Evolutionary conservation across 1,140 invertebrate species (phyloP).

Genomic region (Trinorchestia longiramus): DNA sequence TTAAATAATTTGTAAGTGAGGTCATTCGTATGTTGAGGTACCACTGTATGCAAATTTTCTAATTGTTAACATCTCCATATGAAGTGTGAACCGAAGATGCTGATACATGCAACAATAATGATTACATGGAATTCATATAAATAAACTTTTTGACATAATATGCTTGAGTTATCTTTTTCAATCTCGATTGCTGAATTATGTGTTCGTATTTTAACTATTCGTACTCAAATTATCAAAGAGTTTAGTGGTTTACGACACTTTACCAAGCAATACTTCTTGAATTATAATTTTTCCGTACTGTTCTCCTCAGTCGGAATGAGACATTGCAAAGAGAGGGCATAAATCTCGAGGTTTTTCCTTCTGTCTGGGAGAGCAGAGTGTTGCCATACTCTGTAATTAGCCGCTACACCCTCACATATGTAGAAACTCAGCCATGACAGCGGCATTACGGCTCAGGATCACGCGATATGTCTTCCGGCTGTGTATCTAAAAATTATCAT

Average conservation of each 20-base stretch:
- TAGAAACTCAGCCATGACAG: slow-evolving; percentile 45
- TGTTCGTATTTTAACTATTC: neutral
- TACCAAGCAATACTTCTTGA: neutral
- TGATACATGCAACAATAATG: neutral
- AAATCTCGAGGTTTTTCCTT: slow-evolving; percentile 49
- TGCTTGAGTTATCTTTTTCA: neutral
- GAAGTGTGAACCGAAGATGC: too few species aligned
- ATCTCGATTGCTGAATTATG: neutral
- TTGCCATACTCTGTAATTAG: slow-evolving; percentile 47
- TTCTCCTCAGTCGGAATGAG: neutral
- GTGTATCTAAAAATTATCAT: neutral
- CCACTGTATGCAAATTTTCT: too few species aligned
- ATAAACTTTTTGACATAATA: neutral
- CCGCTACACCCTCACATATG: slow-evolving; percentile 22
- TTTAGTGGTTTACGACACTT: neutral
- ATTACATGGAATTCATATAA: neutral
- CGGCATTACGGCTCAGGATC: neutral
- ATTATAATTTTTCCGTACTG: neutral
- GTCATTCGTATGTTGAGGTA: too few species aligned
- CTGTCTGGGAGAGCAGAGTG: neutral
- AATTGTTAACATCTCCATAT: too few species aligned
- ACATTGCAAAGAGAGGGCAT: neutral
- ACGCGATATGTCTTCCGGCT: slow-evolving; percentile 3
- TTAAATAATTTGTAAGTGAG: too few species aligned
- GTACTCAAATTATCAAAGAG: neutral